Evolutionary conservation across 2,797 vertebrate genomes (phyloP).

Genomic region (Mormyrus proboscirostris): DNA sequence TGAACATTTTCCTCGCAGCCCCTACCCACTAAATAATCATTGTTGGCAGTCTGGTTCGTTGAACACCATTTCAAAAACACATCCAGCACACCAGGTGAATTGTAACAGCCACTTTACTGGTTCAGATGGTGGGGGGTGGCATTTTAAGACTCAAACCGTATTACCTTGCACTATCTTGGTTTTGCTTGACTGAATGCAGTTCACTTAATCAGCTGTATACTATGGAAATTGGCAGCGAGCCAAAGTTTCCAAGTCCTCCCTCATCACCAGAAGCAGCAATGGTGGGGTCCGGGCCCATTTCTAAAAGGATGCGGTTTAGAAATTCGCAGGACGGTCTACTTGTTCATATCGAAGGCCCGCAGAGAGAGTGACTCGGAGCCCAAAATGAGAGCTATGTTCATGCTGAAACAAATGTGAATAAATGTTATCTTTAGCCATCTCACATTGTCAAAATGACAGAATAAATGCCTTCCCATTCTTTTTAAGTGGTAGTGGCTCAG

Average conservation of each 20-base stretch:
- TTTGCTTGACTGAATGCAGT: neutral
- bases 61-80: neutral
- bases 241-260: neutral
- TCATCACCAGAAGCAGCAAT: neutral
- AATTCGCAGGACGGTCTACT: neutral
- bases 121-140: neutral
- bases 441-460: neutral
- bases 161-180: neutral
- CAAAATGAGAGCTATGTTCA: neutral
- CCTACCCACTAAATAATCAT: neutral
- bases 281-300: neutral
- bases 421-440: slow-evolving; percentile 4
- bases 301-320: neutral
- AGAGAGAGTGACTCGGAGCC: neutral
- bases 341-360: neutral
- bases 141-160: neutral
- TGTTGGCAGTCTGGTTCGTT: neutral
- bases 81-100: neutral
- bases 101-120: neutral
- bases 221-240: neutral
- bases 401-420: slow-evolving; percentile 16
- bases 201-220: neutral
- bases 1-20: neutral
- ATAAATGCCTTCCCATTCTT: slow-evolving; percentile 13
- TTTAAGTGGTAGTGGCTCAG: neutral